phyloP scores from a whole-genome alignment of 1,140 invertebrate species.

The Delia radicum region DNA sequence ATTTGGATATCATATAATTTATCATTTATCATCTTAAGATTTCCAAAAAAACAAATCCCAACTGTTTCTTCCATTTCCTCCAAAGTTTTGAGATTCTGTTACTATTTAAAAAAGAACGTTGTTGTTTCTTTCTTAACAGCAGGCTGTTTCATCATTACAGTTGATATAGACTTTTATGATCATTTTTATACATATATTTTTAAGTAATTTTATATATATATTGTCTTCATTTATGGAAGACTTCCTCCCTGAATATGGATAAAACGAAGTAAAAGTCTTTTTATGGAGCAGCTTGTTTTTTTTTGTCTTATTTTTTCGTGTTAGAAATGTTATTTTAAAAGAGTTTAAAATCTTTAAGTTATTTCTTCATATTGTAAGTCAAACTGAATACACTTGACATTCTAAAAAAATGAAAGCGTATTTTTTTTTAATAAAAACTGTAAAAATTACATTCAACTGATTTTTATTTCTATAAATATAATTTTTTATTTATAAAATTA shows the following conservation, averaged over 20 bases:
- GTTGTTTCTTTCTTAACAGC: not conserved
- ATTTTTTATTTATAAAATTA: too few species aligned
- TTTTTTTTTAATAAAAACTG: not conserved
- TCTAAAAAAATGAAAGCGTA: not conserved
- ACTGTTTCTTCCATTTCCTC: not conserved
- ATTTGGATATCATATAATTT: constrained; percentile 7
- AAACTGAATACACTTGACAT: not conserved
- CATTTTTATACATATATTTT: constrained; percentile 12
- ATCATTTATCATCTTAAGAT: not conserved
- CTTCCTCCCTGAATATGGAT: not conserved
- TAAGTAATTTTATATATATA: not conserved
- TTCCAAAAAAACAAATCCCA: too few species aligned
- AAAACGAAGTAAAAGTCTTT: not conserved
- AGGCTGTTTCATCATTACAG: not conserved
- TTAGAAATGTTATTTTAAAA: not conserved
- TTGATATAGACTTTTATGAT: not conserved
- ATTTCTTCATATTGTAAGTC: constrained; percentile 1
- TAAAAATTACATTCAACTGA: too few species aligned
- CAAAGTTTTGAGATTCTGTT: constrained; percentile 16
- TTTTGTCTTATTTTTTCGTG: not conserved
- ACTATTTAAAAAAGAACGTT: not conserved
- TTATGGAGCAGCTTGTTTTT: not conserved
- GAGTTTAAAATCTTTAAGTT: not conserved
- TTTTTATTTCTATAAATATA: too few species aligned
- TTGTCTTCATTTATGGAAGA: constrained; percentile 21